Evolutionary conservation across 2,888 invertebrate species (phyloP), one percentile per base, ranked within the genome.

Genomic region (Sialis lutaria): DNA sequence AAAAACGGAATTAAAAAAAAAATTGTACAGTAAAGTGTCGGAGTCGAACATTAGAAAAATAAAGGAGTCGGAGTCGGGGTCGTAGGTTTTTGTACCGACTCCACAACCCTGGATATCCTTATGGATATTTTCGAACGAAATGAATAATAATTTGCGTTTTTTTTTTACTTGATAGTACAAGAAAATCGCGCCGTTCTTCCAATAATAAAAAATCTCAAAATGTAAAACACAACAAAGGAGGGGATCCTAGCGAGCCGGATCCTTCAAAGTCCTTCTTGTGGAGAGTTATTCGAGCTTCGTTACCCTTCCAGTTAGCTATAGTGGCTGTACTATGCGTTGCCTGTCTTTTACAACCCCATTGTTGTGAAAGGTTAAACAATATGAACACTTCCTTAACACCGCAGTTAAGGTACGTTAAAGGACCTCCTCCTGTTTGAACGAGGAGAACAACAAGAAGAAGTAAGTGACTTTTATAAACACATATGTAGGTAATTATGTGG

Each of bases 341-440:
- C 9, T 85, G 80, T 65, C 69, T 84, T 37, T 70, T 83, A 13
- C 83, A 84, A 55, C 84, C 84, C 0, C 74, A 80, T 44, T 86
- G 85, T 64, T 86, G 85, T 64, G 84, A 85, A 60, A 75, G 79
- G 47, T 71, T 84, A 57, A 83, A 86, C 67, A 82, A 81, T 47
- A 73, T 84, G 52, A 79, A 79, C 45, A 72, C 83, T 56, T 80
- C 82, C 1, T 65, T 87, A 39, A 78, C 81, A n/a, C 86, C 87
- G 5, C 84, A 86, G 57, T 68, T 88, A 48, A 78, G 82, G 55
- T 87, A 87, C 62, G 76, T 85, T n/a, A 75, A 80, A 50, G 86
- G 86, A 51, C 85, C 86, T 8, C 87, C 86, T 13, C 87, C 88
- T 6, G 76, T 83, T 54, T 85, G 74, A 76, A 61, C 22, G 22